phyloP scores from a whole-genome alignment of 2,797 vertebrate species.

The Eremophila alpestris region DNA sequence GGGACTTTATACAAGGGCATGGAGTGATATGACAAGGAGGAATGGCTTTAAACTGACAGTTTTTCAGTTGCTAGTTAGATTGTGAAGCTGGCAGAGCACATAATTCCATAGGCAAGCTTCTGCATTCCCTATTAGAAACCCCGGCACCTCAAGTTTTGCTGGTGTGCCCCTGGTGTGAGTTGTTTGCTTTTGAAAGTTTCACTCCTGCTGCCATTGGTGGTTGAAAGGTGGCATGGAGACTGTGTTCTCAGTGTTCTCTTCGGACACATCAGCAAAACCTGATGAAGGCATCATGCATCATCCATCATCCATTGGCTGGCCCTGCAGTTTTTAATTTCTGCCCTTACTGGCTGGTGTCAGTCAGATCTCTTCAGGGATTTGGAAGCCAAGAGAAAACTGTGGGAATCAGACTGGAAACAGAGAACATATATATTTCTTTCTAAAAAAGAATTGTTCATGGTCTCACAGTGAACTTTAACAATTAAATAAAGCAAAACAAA shows the following conservation, averaged over 20 bases:
- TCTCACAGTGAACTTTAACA: constrained; percentile 29
- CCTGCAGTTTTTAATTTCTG: background rate
- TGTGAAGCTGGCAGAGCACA: background rate
- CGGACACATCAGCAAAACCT: background rate
- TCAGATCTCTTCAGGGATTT: background rate
- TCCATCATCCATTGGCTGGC: background rate
- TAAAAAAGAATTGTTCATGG: background rate
- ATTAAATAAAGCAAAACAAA: constrained; percentile 1
- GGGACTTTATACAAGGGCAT: background rate
- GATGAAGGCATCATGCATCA: background rate
- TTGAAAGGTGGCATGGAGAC: background rate
- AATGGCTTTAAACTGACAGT: background rate
- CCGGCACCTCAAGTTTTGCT: background rate
- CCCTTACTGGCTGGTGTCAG: constrained; percentile 1
- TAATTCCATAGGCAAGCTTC: background rate
- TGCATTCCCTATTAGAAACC: background rate
- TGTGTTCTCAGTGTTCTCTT: background rate
- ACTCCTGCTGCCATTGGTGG: background rate
- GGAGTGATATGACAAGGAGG: background rate
- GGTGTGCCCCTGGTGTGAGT: background rate
- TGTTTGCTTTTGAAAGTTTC: background rate
- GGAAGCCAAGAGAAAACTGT: background rate
- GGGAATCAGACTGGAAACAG: constrained; percentile 10
- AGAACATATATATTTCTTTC: background rate
- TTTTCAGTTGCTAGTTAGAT: constrained; percentile 9